Evolutionary conservation across 2,797 vertebrate species (phyloP), one percentile per base, ranked within the genome.

Genomic region (Chelmon rostratus): DNA sequence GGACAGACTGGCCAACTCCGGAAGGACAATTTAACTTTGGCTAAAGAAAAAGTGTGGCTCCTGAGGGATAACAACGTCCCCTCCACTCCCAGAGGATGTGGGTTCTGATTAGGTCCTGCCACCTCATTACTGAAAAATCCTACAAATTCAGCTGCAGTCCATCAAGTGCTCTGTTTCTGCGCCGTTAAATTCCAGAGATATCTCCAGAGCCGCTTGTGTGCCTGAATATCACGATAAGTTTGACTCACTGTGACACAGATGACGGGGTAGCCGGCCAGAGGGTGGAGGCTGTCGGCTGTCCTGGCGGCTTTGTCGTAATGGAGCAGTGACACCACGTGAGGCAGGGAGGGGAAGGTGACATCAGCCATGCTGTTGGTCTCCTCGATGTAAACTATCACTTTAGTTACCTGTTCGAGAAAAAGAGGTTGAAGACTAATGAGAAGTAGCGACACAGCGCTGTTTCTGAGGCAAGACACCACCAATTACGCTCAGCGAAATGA

Each of bases 371-470:
- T 97, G 93, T 95, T 96, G 83, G 94, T 94, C 94, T 99, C 97
- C 90, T 99, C 98, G n/a, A 99, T 97, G 88, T 98, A 98, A 63
- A 99, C 95, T 58, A 98, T 97, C 42, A 95, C 97, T 93, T 98
- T 99, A 77, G 94, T 95, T 57, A 95, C 84, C 98, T 99, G 90
- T 64, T 67, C 2, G 75, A 75, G 4, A 53, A 63, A 73, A 67
- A 57, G 1, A 38, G 18, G 38, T 38, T 62, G 25, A 33, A 28
- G n/a, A 21, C 11, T 15, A 25, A 38, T 50, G 46, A 70, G 38
- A 56, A 23, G 25, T 25, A 12, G 11, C n/a, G 8, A 53, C 58
- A 50, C n/a, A 50, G 9, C 15, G 15, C 47, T 37, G 37, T 67
- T 59, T 67, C 68, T 71, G 50, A 75, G 49, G 49, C 37, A 35